Evolutionary conservation across 1,140 invertebrate species (phyloP).

Genomic region (Parapsyche elsis): DNA sequence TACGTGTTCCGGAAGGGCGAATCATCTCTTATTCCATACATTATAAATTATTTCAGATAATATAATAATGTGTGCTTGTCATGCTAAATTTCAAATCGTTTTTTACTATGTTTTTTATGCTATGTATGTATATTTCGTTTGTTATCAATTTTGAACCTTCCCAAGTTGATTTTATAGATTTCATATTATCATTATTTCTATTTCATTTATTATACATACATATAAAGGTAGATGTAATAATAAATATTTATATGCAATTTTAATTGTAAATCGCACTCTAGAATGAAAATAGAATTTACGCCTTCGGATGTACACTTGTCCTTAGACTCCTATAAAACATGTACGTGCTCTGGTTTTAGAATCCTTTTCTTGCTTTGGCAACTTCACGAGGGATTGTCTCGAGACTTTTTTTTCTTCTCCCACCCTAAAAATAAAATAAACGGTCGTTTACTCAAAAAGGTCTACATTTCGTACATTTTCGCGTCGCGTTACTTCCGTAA

Average conservation of each 20-base stretch:
- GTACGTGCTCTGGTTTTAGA: constrained; percentile 16
- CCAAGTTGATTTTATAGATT: no score
- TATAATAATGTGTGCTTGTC: background rate
- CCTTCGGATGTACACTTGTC: background rate
- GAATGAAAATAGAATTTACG: background rate
- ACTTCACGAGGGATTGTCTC: background rate
- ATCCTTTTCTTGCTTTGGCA: background rate
- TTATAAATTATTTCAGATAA: no score
- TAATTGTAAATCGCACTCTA: background rate
- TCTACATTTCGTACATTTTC: no score
- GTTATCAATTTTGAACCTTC: no score
- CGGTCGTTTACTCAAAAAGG: no score
- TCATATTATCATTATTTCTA: no score
- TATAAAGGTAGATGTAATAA: background rate
- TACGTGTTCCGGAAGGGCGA: background rate
- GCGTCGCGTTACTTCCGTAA: no score
- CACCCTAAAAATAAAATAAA: no score
- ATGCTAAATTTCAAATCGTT: background rate
- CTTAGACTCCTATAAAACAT: constrained; percentile 13
- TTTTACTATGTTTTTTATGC: background rate
- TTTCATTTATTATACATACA: no score
- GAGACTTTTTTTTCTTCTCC: background rate
- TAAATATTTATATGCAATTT: background rate
- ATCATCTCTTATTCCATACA: background rate
- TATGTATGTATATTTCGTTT: background rate